Percentiles rank a stretch among this genome's conserved stretches.
phyloP scores from a whole-genome alignment of 1,140 invertebrate genomes.

The Aphidius ervi region DNA sequence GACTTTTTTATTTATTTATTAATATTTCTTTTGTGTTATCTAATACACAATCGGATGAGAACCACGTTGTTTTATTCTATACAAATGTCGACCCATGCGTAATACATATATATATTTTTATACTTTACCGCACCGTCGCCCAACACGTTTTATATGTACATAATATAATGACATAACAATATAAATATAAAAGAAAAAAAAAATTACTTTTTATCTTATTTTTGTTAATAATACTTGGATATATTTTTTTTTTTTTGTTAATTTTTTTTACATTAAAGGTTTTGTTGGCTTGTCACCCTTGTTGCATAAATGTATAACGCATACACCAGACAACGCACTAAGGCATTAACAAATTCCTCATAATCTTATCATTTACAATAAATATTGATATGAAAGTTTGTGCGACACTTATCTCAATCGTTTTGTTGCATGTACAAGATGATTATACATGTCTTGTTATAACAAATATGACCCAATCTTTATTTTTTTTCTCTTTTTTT shows the following conservation, averaged over 20 bases:
- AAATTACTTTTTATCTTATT: too few species aligned
- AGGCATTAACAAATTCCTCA: slow-evolving; percentile 39
- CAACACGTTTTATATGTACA: slow-evolving; percentile 9
- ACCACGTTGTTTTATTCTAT: slow-evolving; percentile 38
- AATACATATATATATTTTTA: slow-evolving; percentile 13
- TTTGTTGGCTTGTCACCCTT: too few species aligned
- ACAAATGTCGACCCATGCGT: slow-evolving; percentile 15
- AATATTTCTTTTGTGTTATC: slow-evolving; percentile 17
- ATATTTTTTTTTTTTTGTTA: too few species aligned
- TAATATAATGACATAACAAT: slow-evolving; percentile 40
- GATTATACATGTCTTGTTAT: too few species aligned
- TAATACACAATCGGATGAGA: slow-evolving; percentile 29
- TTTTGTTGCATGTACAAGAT: too few species aligned
- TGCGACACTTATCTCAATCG: neutral
- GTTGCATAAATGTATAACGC: too few species aligned
- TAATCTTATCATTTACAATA: slow-evolving; percentile 50
- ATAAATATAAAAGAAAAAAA: slow-evolving; percentile 34
- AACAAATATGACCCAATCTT: too few species aligned
- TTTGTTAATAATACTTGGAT: too few species aligned
- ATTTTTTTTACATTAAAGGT: too few species aligned
- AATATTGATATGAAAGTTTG: slow-evolving; percentile 46
- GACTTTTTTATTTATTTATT: slow-evolving; percentile 6
- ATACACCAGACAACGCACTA: neutral
- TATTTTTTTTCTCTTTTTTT: too few species aligned
- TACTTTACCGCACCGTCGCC: slow-evolving; percentile 26